phyloP scores from a whole-genome alignment of 1,140 invertebrate genomes.

The Ericerus pela region DNA sequence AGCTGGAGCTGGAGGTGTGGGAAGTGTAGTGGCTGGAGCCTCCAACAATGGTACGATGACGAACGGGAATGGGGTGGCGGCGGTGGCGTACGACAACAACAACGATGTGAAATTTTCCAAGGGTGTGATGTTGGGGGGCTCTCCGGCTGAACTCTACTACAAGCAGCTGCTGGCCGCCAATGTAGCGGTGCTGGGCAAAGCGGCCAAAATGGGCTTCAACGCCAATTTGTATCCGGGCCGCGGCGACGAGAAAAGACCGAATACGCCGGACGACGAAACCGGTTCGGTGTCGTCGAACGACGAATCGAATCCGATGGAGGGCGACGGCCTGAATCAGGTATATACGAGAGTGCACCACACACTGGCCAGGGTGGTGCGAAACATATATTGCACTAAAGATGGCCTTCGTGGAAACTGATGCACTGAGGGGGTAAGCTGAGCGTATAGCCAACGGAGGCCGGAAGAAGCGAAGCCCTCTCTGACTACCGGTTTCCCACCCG shows the following conservation, averaged over 20 bases:
- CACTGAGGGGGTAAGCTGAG: too few species aligned
- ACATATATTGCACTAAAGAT: too few species aligned
- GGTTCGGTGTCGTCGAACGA: neutral
- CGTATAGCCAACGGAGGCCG: too few species aligned
- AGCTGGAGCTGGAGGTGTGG: too few species aligned
- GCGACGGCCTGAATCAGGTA: neutral
- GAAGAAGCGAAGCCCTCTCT: too few species aligned
- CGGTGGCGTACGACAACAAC: slow-evolving; percentile 1
- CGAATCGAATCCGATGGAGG: neutral
- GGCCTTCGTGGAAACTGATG: too few species aligned
- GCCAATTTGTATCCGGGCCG: neutral
- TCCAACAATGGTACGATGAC: too few species aligned
- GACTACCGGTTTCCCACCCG: too few species aligned
- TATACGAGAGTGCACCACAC: too few species aligned
- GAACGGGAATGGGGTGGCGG: too few species aligned
- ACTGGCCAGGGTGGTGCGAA: too few species aligned
- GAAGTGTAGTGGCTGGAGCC: too few species aligned
- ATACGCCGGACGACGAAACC: slow-evolving; percentile 1
- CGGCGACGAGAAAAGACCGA: neutral
- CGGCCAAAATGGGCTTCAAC: slow-evolving; percentile 8
- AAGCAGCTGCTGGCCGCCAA: slow-evolving; percentile 25
- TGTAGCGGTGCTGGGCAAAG: slow-evolving; percentile 21
- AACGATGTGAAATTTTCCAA: neutral
- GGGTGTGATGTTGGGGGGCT: neutral
- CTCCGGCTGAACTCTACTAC: slow-evolving; percentile 20